Base-by-base conservation (phyloP, 1,140 invertebrate species). In the Diorhabda sublineata region DNA sequence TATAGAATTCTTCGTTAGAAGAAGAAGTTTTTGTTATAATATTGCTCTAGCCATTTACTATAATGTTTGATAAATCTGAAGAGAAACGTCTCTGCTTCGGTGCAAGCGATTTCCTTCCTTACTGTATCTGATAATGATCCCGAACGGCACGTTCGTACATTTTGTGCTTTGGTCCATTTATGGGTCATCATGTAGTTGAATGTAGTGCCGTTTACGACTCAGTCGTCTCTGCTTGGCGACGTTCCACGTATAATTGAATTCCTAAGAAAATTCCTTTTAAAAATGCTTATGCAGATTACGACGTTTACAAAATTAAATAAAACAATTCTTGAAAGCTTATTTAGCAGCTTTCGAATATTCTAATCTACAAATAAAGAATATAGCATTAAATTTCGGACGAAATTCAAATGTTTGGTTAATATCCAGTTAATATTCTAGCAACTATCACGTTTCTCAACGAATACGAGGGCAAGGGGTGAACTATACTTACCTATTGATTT, bases 91-190 rank as follows among this genome's bases (percentile, higher is more conserved):
- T n/a, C 47, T 52, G 47, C n/a, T 52, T 52, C n/a, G 6, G 2
- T 52, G 61, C 69, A 67, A 69, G 59, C 71, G 72, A 75, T 73
- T 71, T 71, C 60, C 71, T 64, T 58, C 75, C 70, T 71, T 71
- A 69, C 70, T 58, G 68, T 74, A 75, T 75, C 75, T 75, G 75
- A 75, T 75, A 75, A 76, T 73, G 69, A 58, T 69, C 68, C 61
- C 64, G 67, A 73, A 70, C 72, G 68, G 66, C 68, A 73, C 69
- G 70, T 68, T 70, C 58, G 71, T 66, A 69, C 70, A 68, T 73
- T 73, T 52, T n/a, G n/a, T 52, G 6, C 47, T 52, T n/a, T 52
- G 47, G 47, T 52, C 70, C 74, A 65, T 76, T 76, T 76, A 75
- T 75, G 73, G 75, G 73, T 75, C 75, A 76, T 75, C 68, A 73